Base-by-base conservation (phyloP, 2,797 vertebrate genomes). In the Balearica regulorum region DNA sequence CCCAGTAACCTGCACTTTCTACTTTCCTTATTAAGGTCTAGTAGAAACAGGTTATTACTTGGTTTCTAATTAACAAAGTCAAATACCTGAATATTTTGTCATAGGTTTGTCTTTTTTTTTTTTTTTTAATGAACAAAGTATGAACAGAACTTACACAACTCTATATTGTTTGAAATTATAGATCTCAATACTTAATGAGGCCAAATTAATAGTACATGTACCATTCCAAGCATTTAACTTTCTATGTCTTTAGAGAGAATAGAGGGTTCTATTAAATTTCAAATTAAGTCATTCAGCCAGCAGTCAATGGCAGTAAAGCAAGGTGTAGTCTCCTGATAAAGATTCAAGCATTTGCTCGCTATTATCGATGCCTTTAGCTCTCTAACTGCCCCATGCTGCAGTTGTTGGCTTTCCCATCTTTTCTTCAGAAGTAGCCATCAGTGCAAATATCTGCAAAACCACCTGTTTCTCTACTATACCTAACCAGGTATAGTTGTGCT, bases 201-300 rank as follows among this genome's bases (percentile, higher is more conserved):
- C 17, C 46, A 93, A 95, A 96, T 96, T 95, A 97, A 95, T 76
- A 96, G 93, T 83, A 85, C 60, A 96, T 7, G 1, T 93, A 95
- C 68, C 37, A 91, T 95, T 96, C 85, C 55, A 89, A 94, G 76
- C 85, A 95, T 88, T 94, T 93, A 94, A 94, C 80, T 92, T 94
- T 55, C 88, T 79, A 31, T 71, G 66, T 91, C 94, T 97, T 97
- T 81, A 93, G 89, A 96, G 68, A 96, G 82, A 97, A 94, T 87
- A 87, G 93, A 95, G 83, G 95, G 77, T 86, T 85, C 68, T 70
- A 37, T 48, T 80, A 60, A 12, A 83, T 57, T 68, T 77, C 57
- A 95, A 25, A 96, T 93, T 49, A 91, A 97, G 94, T 88, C 43
- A 93, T 96, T 95, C 76, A 87, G 88, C 44, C 83, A 77, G 87